phyloP scores from a whole-genome alignment of 2,113 vertebrate genomes.

The Glaucomys volans region DNA sequence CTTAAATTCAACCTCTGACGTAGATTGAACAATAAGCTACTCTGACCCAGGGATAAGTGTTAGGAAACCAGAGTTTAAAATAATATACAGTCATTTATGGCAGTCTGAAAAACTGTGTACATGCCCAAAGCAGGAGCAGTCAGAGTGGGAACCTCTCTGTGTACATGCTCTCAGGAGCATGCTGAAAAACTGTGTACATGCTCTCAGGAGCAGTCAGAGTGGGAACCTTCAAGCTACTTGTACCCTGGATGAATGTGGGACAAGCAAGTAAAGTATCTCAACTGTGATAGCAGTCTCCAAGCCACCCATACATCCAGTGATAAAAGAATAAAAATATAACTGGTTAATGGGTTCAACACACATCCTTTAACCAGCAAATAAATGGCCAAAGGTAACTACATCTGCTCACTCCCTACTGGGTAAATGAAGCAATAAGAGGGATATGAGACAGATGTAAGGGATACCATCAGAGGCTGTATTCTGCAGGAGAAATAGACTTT shows the following conservation, averaged over 20 bases:
- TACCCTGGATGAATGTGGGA: not conserved
- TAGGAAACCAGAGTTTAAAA: not conserved
- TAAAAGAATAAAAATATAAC: not conserved
- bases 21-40: not conserved
- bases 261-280: not conserved
- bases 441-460: not conserved
- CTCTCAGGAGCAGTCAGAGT: not conserved
- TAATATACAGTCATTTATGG: not conserved
- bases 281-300: not conserved
- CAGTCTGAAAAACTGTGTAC: not conserved
- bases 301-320: not conserved
- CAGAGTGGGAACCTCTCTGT: too few species aligned
- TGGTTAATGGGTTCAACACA: not conserved
- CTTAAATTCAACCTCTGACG: not conserved
- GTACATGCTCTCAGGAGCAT: not conserved
- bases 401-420: not conserved
- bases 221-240: not conserved
- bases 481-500: not conserved
- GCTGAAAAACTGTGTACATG: not conserved
- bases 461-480: not conserved
- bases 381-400: not conserved
- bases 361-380: not conserved
- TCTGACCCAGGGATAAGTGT: not conserved
- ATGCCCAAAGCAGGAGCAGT: not conserved
- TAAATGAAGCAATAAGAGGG: not conserved